phyloP scores from a whole-genome alignment of 2,113 vertebrate genomes.

The Orcinus orca region DNA sequence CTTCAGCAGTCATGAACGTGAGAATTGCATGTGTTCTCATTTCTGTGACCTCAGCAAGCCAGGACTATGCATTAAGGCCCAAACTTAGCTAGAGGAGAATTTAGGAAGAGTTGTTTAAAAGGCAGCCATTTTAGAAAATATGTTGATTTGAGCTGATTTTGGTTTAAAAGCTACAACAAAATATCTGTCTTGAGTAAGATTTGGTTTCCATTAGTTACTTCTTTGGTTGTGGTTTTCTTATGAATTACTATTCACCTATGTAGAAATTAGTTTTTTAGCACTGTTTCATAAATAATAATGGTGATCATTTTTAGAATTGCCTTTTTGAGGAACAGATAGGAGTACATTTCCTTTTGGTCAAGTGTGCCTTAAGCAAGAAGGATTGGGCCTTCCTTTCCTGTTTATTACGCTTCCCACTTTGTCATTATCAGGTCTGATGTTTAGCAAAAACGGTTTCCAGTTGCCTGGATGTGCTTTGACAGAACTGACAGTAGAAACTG shows the following conservation, averaged over 20 bases:
- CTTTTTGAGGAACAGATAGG: not conserved
- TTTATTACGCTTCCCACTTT: constrained; percentile 30
- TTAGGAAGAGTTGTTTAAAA: not conserved
- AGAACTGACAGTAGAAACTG: constrained; percentile 46
- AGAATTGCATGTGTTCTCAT: not conserved
- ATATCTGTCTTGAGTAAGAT: constrained; percentile 9
- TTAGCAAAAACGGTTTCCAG: constrained; percentile 61
- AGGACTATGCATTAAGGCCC: not conserved
- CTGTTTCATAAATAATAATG: constrained; percentile 28
- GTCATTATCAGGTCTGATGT: constrained; percentile 54
- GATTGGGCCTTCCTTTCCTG: constrained; percentile 34
- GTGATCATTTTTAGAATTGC: constrained; percentile 10
- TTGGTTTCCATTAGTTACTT: not conserved
- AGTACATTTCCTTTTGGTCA: constrained; percentile 15
- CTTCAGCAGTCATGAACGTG: not conserved
- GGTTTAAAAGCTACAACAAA: constrained; percentile 24
- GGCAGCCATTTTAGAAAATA: constrained; percentile 14
- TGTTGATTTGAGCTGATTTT: constrained; percentile 23
- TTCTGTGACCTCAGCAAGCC: not conserved
- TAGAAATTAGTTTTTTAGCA: constrained; percentile 49
- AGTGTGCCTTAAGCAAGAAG: constrained; percentile 29
- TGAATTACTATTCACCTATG: not conserved
- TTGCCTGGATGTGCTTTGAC: constrained; percentile 55
- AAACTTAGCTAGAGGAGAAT: not conserved
- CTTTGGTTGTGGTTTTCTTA: not conserved